phyloP scores from a whole-genome alignment of 2,888 invertebrate species.

The Perithous albicinctus region DNA sequence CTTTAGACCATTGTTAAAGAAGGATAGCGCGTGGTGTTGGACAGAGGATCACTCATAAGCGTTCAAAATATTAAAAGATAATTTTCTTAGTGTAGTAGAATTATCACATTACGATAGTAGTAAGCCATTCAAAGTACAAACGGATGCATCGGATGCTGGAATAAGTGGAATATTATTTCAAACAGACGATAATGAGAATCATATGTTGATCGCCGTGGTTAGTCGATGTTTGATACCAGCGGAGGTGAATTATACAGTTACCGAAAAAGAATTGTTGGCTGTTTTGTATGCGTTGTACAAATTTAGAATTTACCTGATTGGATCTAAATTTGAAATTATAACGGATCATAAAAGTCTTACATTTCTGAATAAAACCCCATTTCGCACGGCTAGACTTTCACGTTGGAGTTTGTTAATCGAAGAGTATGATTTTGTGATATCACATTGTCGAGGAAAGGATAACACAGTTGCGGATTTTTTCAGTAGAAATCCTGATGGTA shows the following conservation, averaged over 20 bases:
- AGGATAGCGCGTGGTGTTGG: slow-evolving; percentile 54
- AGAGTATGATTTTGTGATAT: neutral
- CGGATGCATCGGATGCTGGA: slow-evolving; percentile 53
- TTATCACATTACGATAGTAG: slow-evolving; percentile 43
- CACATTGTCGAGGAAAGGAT: slow-evolving; percentile 63
- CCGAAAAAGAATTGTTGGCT: slow-evolving; percentile 38
- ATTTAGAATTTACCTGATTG: slow-evolving; percentile 67
- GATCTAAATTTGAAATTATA: slow-evolving; percentile 66
- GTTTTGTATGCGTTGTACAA: slow-evolving; percentile 63
- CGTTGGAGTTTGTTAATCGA: neutral
- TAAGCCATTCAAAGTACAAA: slow-evolving; percentile 56
- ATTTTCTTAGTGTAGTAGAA: slow-evolving; percentile 49
- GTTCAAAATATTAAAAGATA: slow-evolving; percentile 50
- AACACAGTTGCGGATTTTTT: slow-evolving; percentile 69
- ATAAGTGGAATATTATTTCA: slow-evolving; percentile 68
- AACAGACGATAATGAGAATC: slow-evolving; percentile 12
- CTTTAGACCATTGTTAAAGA: slow-evolving; percentile 42
- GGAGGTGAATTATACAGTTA: neutral
- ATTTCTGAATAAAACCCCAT: slow-evolving; percentile 64
- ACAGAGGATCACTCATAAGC: slow-evolving; percentile 29
- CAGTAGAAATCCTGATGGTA: no score
- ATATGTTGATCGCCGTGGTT: slow-evolving; percentile 64
- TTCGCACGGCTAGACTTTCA: slow-evolving; percentile 4
- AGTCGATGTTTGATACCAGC: slow-evolving; percentile 63
- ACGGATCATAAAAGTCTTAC: slow-evolving; percentile 63